Conservation (phyloP, 2,113 vertebrate species). For the Dendropsophus ebraccatus region DNA sequence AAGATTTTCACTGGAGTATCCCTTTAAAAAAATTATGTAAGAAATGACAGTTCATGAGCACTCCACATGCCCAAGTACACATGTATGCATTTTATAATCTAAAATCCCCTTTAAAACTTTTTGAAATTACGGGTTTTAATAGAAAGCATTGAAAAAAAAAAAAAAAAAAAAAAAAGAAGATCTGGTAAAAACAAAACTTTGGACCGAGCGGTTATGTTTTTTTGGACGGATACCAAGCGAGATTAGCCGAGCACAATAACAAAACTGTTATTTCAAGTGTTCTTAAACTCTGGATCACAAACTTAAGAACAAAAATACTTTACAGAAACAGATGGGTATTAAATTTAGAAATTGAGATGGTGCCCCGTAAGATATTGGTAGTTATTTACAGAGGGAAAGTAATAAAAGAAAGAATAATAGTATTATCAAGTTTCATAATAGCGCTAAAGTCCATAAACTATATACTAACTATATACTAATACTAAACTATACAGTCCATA, state of each 20-base stretch:
- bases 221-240: conserved; percentile 47
- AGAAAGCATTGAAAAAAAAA: not conserved
- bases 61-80: not conserved
- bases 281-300: conserved; percentile 49
- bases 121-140: not conserved
- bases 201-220: conserved; percentile 42
- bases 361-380: conserved; percentile 37
- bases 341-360: conserved; percentile 39
- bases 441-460: not conserved
- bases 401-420: conserved; percentile 17
- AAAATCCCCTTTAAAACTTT: not conserved
- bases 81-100: not conserved
- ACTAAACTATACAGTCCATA: no score
- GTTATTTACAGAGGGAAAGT: conserved; percentile 43
- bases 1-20: no score
- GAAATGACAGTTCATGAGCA: not conserved
- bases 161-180: conserved; percentile 4
- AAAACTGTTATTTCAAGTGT: conserved; percentile 59
- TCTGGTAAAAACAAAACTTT: conserved; percentile 54
- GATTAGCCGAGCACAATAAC: conserved; percentile 55
- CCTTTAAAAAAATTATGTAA: not conserved
- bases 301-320: conserved; percentile 47
- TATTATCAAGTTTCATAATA: not conserved
- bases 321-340: conserved; percentile 46
- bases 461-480: no score